Base-by-base conservation (phyloP, 2,113 vertebrate genomes). In the Psittacara wagleri region DNA sequence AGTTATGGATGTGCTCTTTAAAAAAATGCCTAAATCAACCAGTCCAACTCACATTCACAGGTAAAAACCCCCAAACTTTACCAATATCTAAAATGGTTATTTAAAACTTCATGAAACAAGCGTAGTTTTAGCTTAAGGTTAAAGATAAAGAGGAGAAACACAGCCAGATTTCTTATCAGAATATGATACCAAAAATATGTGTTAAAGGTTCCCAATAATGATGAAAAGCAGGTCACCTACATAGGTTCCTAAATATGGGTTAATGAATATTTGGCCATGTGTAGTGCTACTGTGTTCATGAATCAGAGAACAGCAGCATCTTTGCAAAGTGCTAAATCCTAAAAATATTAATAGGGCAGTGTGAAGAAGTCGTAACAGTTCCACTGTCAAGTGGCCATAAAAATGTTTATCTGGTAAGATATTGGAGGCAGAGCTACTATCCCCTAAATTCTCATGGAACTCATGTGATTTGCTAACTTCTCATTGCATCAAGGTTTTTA, bases 391-490 rank as follows among this genome's bases (percentile, higher is more conserved):
- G 59, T 59, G 54, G 51, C 88, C 55, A 64, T 61, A 82, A 93
- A 93, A 96, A 92, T 67, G 1, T 63, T 93, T 94, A 54, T 67
- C 72, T 86, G 18, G 33, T 77, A 80, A 96, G 90, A 93, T 85
- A 63, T 4, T 20, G 43, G 64, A 81, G 85, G 85, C 35, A 83
- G 68, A 92, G 29, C 61, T 86, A 13, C 82, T 61, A 44, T 59
- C 39, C 25, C 54, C 61, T 93, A 81, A 94, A 90, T 95, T 90
- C 64, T 88, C 44, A 17, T 28, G 49, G 25, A 88, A 80, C 27
- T 51, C 61, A 13, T 61, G 55, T 90, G 82, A 96, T 88, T 88
- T 86, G 90, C 72, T 91, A 75, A 77, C 64, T 78, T 86, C 51
- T 78, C 3, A 1, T 78, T 68, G 48, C 55, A 55, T 75, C 64